Percentiles rank a stretch among this genome's conserved stretches.
Evolutionary conservation across 2,797 vertebrate genomes (phyloP).

Genomic region (Notamacropus eugenii): DNA sequence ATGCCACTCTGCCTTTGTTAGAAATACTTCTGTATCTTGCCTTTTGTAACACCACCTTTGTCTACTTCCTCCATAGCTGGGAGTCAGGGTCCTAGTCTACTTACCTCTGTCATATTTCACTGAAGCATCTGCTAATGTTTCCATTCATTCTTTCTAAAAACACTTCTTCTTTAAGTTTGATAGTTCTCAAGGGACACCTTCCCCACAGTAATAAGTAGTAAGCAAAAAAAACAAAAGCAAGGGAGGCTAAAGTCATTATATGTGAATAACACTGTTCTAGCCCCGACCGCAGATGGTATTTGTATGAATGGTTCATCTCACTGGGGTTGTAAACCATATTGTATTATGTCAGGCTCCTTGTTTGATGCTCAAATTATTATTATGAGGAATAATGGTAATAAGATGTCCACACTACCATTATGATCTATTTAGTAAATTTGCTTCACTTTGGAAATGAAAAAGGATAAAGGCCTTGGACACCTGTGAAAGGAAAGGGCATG

Average conservation of each 20-base stretch:
- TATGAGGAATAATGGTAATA: slow-evolving; percentile 34
- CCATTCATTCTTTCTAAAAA: slow-evolving; percentile 54
- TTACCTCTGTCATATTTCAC: slow-evolving; percentile 61
- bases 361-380: slow-evolving; percentile 39
- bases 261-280: not conserved
- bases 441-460: slow-evolving; percentile 58
- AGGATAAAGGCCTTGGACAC: slow-evolving; percentile 35
- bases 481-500: slow-evolving; percentile 63
- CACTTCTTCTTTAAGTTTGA: slow-evolving; percentile 37
- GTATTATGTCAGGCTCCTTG: not conserved
- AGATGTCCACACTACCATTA: slow-evolving; percentile 35
- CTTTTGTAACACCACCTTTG: slow-evolving; percentile 61
- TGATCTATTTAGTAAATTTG: slow-evolving; percentile 19
- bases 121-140: slow-evolving; percentile 28
- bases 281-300: slow-evolving; percentile 13
- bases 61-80: slow-evolving; percentile 67
- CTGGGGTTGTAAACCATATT: slow-evolving; percentile 6
- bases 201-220: slow-evolving; percentile 20
- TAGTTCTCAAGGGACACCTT: slow-evolving; percentile 45
- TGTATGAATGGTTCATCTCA: slow-evolving; percentile 33
- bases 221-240: slow-evolving; percentile 52
- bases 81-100: slow-evolving; percentile 60
- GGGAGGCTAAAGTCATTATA: slow-evolving; percentile 10
- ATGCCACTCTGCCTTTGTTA: slow-evolving; percentile 41
- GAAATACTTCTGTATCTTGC: slow-evolving; percentile 71